phyloP scores from a whole-genome alignment of 2,113 vertebrate genomes.

The Pygoscelis antarcticus region DNA sequence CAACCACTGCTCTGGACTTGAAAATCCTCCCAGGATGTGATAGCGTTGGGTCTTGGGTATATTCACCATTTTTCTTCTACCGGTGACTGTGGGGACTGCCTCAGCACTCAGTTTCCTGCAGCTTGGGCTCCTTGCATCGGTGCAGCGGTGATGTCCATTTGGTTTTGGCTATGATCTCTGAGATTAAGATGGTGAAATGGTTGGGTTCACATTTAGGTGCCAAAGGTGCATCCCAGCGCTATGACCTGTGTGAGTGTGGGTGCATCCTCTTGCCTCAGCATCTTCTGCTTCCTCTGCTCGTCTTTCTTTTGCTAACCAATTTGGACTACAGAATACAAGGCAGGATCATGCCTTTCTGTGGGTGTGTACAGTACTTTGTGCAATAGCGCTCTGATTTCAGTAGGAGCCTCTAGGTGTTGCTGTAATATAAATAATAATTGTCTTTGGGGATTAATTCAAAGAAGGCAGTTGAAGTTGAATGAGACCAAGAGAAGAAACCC shows the following conservation, averaged over 20 bases:
- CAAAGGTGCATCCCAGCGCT: fast-evolving
- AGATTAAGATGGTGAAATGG: neutral
- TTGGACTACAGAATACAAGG: neutral
- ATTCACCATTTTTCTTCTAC: neutral
- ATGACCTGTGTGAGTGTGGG: neutral
- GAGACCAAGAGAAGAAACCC: neutral
- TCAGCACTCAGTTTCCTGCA: neutral
- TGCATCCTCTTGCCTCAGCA: neutral
- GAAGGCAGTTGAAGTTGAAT: slow-evolving; percentile 39
- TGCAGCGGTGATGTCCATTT: fast-evolving
- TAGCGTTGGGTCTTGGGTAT: neutral
- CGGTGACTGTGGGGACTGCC: neutral
- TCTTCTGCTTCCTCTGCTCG: neutral
- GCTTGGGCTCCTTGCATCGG: neutral
- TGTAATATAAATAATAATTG: slow-evolving; percentile 56
- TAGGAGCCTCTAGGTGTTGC: slow-evolving; percentile 48
- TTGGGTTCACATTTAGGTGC: neutral
- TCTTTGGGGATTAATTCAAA: slow-evolving; percentile 8
- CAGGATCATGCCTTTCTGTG: neutral
- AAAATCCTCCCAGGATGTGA: neutral
- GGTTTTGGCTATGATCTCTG: neutral
- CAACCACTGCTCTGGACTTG: neutral
- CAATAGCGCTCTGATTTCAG: neutral
- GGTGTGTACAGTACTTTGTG: neutral
- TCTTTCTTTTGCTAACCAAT: neutral